These are phyloP conservation scores for Campoplex nolae DNA, from an alignment of 2,888 invertebrate species.

Conservation along the genomic window DNA sequence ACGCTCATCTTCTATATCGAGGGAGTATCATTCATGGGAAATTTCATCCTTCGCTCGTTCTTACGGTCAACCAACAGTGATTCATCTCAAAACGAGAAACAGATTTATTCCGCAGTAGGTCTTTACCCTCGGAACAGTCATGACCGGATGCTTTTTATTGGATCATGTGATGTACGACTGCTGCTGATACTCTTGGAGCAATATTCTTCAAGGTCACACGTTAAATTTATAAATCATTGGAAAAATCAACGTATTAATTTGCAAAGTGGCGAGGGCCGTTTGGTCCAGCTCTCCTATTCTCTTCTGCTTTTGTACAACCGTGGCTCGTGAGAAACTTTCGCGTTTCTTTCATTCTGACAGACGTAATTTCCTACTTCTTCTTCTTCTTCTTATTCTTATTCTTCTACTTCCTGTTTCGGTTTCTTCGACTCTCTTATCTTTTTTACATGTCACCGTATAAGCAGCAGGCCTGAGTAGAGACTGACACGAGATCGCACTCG, in stretches of 20 bases:
- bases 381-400: not conserved
- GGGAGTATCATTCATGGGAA: constrained; percentile 42
- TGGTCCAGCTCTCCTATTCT: not conserved
- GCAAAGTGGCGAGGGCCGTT: not conserved
- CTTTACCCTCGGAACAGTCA: not conserved
- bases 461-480: not conserved
- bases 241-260: not conserved
- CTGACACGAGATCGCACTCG: constrained; percentile 18
- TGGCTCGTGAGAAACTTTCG: not conserved
- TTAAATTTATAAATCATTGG: not conserved
- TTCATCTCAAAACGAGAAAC: not conserved
- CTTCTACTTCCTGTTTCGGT: not conserved
- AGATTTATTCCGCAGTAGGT: not conserved
- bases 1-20: constrained; percentile 43
- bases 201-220: not conserved
- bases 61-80: constrained; percentile 5
- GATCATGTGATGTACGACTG: not conserved
- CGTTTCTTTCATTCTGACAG: not conserved
- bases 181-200: not conserved
- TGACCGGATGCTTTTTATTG: not conserved
- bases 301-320: not conserved
- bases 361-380: not conserved
- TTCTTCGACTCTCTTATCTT: not conserved
- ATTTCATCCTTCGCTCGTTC: constrained; percentile 4
- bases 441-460: not conserved